phyloP scores from a whole-genome alignment of 2,797 vertebrate genomes.

The Dendrocincla fuliginosa region DNA sequence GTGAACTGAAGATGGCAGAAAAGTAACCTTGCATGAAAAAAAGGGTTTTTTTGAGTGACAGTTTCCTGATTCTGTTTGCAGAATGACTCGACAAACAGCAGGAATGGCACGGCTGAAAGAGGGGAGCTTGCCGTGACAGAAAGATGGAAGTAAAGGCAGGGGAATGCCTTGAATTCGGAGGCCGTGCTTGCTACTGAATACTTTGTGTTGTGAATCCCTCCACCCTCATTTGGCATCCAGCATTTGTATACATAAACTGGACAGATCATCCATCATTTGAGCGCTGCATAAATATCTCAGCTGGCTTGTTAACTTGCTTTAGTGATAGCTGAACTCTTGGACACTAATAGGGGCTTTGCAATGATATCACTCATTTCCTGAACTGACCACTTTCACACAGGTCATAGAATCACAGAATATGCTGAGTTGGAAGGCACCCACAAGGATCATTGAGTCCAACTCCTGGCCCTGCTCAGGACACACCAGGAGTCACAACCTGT shows the following conservation, averaged over 20 bases:
- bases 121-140: not conserved
- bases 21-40: not conserved
- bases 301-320: not conserved
- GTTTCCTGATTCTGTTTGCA: not conserved
- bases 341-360: fast-evolving
- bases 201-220: not conserved
- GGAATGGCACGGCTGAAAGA: not conserved
- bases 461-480: not conserved
- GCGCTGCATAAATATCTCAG: not conserved
- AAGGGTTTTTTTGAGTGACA: not conserved
- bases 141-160: not conserved
- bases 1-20: not conserved
- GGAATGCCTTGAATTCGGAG: not conserved
- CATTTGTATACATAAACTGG: not conserved
- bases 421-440: not conserved
- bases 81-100: not conserved
- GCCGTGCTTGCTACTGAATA: not conserved
- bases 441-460: fast-evolving
- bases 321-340: not conserved
- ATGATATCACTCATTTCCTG: not conserved
- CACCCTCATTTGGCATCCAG: not conserved
- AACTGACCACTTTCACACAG: not conserved
- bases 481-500: not conserved
- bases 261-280: not conserved
- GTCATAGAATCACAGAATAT: not conserved